Base-by-base conservation (phyloP, 2,888 invertebrate genomes). In the Lydus trimaculatus region DNA sequence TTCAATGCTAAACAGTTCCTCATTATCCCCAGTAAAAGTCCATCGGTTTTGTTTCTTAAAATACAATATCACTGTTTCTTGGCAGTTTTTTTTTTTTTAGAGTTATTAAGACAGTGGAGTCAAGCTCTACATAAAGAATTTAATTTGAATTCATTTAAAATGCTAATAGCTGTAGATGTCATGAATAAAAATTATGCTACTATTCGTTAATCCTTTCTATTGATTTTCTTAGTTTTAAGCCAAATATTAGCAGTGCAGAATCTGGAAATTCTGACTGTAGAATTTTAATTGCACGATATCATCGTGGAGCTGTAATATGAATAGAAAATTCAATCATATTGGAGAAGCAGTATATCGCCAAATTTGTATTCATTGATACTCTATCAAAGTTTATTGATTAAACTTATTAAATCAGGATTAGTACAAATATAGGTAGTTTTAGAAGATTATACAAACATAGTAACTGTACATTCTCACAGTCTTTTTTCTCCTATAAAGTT, bases 61-160 rank as follows among this genome's bases (percentile, higher is more conserved):
- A 5, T 48, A 48, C 0, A 20, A 48, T 17, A 48, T 48, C 43
- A 48, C 6, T 39, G 6, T 17, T 20, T 48, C n/a, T n/a, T n/a
- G n/a, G n/a, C n/a, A n/a, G n/a, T n/a, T 20, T 48, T 20, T 20
- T 20, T 11, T 48, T 48, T 48, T 20, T 20, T 9, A 48, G 20
- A 20, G 2, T 48, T 20, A 20, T 8, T 9, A 20, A 48, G 20
- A 15, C n/a, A 28, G 7, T 25, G n/a, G 6, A 56, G 4, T 28
- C 15, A n/a, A 64, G 58, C 33, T 61, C 31, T 61, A 61, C 43
- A 28, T 65, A 72, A 72, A 76, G 75, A 76, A 80, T 80, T 80
- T 74, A 75, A 80, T 82, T 80, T 79, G 79, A 81, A 80, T 81
- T 80, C 79, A 82, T 82, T 80, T 79, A 77, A 82, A 82, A 81